A percentile compares a stretch with the other conserved stretches of the same genome.
phyloP scores from a whole-genome alignment of 2,888 invertebrate genomes.

The Serrognathus titanus region DNA sequence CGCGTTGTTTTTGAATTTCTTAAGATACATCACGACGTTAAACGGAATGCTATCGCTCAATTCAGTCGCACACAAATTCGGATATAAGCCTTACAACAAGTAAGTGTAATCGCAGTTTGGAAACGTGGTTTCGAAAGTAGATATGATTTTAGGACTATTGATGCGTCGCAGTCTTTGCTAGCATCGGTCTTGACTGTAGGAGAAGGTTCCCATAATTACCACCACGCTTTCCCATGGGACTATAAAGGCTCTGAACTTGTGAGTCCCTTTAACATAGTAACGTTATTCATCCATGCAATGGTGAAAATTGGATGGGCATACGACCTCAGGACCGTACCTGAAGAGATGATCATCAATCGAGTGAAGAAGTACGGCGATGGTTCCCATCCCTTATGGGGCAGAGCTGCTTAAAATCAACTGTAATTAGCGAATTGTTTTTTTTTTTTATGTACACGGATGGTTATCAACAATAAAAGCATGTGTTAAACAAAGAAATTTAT shows the following conservation, averaged over 20 bases:
- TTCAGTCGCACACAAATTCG: constrained; percentile 54
- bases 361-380: constrained; percentile 73
- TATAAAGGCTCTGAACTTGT: not conserved
- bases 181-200: not conserved
- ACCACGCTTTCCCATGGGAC: not conserved
- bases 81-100: constrained; percentile 43
- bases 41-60: constrained; percentile 60
- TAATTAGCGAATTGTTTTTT: too few species aligned
- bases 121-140: not conserved
- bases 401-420: too few species aligned
- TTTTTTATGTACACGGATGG: too few species aligned
- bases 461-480: too few species aligned
- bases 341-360: constrained; percentile 64
- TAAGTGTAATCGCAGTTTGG: constrained; percentile 22
- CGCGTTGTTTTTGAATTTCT: constrained; percentile 49
- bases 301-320: not conserved
- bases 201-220: not conserved
- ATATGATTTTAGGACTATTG: not conserved
- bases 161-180: not conserved
- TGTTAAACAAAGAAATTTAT: too few species aligned
- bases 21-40: constrained; percentile 52
- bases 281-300: not conserved
- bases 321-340: constrained; percentile 65
- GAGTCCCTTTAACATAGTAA: not conserved
- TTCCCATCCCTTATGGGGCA: constrained; percentile 46